Evolutionary conservation across 2,888 invertebrate species (phyloP).

Genomic region (Drosophila testacea): DNA sequence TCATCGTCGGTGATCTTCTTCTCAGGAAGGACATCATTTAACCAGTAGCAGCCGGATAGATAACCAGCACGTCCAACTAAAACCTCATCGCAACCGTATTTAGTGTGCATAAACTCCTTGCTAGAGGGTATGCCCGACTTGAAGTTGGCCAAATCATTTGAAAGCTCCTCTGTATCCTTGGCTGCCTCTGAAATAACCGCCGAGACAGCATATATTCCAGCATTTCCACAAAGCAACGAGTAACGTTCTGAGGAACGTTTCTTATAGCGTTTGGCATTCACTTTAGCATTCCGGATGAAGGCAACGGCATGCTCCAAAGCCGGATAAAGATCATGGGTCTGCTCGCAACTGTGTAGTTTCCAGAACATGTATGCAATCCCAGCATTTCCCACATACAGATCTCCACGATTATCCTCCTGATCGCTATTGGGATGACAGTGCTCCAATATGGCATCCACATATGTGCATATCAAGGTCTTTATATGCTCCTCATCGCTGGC

Average conservation of each 20-base stretch:
- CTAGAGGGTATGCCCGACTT: conserved; percentile 84
- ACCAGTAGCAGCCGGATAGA: conserved; percentile 91
- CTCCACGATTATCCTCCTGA: conserved; percentile 83
- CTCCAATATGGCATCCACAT: conserved; percentile 84
- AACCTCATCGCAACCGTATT: conserved; percentile 92
- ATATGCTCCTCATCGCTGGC: conserved; percentile 82
- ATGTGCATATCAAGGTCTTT: conserved; percentile 83
- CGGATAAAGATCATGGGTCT: conserved; percentile 84
- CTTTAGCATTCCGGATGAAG: conserved; percentile 88
- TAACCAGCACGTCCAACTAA: conserved; percentile 95
- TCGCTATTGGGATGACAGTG: conserved; percentile 79
- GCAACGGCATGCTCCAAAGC: conserved; percentile 88
- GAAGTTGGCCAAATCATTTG: conserved; percentile 83
- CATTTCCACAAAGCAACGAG: conserved; percentile 92
- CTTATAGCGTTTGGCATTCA: conserved; percentile 85
- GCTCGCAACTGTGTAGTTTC: conserved; percentile 87
- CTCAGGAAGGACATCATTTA: conserved; percentile 85
- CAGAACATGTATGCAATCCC: conserved; percentile 92
- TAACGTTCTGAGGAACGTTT: conserved; percentile 87
- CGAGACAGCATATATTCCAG: conserved; percentile 91
- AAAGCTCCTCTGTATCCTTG: conserved; percentile 85
- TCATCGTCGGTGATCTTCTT: conserved; percentile 85
- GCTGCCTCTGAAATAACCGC: conserved; percentile 87
- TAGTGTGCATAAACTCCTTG: conserved; percentile 87
- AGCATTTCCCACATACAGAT: conserved; percentile 84